Conservation (phyloP, 2,888 invertebrate species). For the Anthrax anthrax region DNA sequence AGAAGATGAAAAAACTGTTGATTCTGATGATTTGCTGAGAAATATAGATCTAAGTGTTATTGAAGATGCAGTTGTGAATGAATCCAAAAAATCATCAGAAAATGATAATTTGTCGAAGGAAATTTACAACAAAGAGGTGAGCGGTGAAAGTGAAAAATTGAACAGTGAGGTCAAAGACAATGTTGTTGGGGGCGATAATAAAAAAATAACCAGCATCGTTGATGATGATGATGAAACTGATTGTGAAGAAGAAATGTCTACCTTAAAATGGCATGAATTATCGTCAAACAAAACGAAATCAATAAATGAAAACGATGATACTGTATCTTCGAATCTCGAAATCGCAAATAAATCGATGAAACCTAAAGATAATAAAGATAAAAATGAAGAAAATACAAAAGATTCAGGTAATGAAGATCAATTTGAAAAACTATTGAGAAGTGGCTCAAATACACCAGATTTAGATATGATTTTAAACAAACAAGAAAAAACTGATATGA, state of each 20-base stretch:
- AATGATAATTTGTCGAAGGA: too few relatives aligned
- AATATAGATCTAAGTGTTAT: not conserved
- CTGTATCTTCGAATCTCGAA: too few relatives aligned
- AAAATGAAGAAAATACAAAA: too few relatives aligned
- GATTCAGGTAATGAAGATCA: too few relatives aligned
- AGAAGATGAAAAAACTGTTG: constrained; percentile 5
- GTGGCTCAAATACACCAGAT: constrained; percentile 4
- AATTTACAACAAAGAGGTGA: not conserved
- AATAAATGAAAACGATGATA: too few relatives aligned
- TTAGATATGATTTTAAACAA: not conserved
- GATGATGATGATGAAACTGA: constrained; percentile 8
- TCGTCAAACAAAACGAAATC: not conserved
- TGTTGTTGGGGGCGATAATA: not conserved
- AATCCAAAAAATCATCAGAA: not conserved
- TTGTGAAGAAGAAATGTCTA: constrained; percentile 13
- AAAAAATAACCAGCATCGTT: not conserved
- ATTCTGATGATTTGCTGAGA: constrained; percentile 11
- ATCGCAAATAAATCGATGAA: too few relatives aligned
- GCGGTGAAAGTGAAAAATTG: too few relatives aligned
- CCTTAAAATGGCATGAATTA: constrained; percentile 9
- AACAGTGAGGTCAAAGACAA: not conserved
- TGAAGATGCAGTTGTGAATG: not conserved
- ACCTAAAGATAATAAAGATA: too few relatives aligned
- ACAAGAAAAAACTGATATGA: too few relatives aligned
- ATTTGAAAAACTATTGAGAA: not conserved